Evolutionary conservation across 1,140 invertebrate genomes (phyloP).

Genomic region (Meloidogyne floridensis): DNA sequence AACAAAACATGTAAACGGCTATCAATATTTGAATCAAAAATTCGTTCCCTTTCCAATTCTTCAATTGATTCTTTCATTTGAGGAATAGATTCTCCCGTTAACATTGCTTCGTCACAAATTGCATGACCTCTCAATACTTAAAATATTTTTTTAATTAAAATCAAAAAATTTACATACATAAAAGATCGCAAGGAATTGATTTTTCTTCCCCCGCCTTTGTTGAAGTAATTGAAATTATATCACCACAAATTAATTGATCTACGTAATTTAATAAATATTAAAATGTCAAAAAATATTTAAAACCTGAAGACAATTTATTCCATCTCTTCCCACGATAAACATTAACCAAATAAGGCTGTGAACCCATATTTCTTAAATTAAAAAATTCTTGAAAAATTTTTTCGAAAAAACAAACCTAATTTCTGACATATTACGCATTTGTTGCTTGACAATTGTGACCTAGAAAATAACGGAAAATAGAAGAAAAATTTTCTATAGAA

Average conservation of each 20-base stretch:
- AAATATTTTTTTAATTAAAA: background rate
- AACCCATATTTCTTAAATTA: conserved; percentile 29
- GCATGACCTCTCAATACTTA: conserved; percentile 83
- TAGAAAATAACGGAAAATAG: conserved; percentile 65
- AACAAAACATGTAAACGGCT: conserved; percentile 90
- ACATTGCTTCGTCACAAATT: conserved; percentile 95
- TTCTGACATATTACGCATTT: conserved; percentile 95
- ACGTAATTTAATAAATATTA: background rate
- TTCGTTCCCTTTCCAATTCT: conserved; percentile 71
- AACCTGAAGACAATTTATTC: conserved; percentile 77
- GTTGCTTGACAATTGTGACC: conserved; percentile 95
- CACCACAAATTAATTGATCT: conserved; percentile 88
- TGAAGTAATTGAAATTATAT: conserved; percentile 88
- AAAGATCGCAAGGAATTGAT: conserved; percentile 91
- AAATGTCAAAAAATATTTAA: background rate
- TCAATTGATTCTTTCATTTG: conserved; percentile 92
- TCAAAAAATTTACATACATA: conserved; percentile 67
- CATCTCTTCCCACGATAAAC: conserved; percentile 91
- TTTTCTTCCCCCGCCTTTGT: conserved; percentile 77
- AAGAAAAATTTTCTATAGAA: background rate
- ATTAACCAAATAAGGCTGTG: conserved; percentile 67
- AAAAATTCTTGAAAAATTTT: background rate
- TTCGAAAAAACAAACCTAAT: conserved; percentile 77
- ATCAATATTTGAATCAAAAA: conserved; percentile 82
- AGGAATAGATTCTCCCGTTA: conserved; percentile 93